phyloP scores from a whole-genome alignment of 2,113 vertebrate genomes.

The Rhinoderma darwinii region DNA sequence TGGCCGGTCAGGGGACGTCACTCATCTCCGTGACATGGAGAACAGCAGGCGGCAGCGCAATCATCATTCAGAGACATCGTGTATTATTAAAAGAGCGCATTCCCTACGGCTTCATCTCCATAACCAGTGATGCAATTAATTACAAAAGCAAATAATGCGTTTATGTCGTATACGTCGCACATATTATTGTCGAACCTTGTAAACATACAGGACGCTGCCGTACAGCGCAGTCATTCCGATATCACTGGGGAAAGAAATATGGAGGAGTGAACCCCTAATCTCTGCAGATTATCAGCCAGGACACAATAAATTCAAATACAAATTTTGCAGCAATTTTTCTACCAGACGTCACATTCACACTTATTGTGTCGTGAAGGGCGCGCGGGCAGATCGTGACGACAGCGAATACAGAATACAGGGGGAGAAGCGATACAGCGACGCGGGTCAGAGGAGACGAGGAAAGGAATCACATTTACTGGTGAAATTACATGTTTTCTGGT shows the following conservation, averaged over 20 bases:
- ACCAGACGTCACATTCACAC: neutral
- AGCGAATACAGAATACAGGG: too few species aligned
- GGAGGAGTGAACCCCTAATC: neutral
- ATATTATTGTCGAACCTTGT: slow-evolving; percentile 27
- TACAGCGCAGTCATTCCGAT: neutral
- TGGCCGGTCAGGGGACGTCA: slow-evolving; percentile 40
- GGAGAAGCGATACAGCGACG: too few species aligned
- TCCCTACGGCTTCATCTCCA: slow-evolving; percentile 58
- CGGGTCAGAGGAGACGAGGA: too few species aligned
- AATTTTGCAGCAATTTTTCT: neutral
- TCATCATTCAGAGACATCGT: slow-evolving; percentile 55
- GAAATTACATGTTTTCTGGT: too few species aligned
- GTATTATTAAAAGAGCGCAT: slow-evolving; percentile 48
- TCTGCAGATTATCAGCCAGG: neutral
- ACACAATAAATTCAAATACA: neutral
- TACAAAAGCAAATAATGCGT: slow-evolving; percentile 57
- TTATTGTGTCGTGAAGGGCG: neutral
- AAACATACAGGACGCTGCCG: neutral
- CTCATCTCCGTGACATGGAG: slow-evolving; percentile 41
- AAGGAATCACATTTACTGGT: too few species aligned
- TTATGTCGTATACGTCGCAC: slow-evolving; percentile 4
- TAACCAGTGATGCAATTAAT: slow-evolving; percentile 60
- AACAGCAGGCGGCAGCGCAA: slow-evolving; percentile 47
- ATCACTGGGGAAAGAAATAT: neutral
- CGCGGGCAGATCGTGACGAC: too few species aligned